These are phyloP conservation scores for Seira sanloemensis DNA, from an alignment of 2,888 invertebrate species.

Conservation along the genomic window DNA sequence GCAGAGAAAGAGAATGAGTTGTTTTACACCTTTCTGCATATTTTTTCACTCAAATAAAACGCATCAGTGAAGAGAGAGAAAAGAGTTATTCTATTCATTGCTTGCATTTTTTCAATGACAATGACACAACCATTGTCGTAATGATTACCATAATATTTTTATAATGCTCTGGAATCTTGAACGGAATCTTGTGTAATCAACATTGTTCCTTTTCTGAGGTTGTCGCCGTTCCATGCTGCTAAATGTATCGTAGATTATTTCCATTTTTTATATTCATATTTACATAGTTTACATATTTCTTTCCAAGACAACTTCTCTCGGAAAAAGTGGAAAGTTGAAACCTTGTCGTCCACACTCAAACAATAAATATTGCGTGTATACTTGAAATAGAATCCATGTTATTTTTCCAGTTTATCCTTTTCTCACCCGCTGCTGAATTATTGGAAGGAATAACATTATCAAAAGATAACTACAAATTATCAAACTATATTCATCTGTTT, in stretches of 20 bases:
- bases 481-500: background rate
- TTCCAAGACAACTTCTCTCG: no score
- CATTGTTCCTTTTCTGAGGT: background rate
- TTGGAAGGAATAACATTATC: background rate
- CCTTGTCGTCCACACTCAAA: no score
- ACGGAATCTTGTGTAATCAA: conserved; percentile 13
- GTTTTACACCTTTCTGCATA: conserved; percentile 17
- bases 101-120: conserved; percentile 2
- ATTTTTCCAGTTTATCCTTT: background rate
- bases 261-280: background rate
- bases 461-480: background rate
- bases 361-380: no score
- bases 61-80: background rate
- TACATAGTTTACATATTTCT: no score
- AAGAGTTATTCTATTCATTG: background rate
- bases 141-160: conserved; percentile 11
- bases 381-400: no score
- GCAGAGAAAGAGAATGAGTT: conserved; percentile 12
- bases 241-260: conserved; percentile 5
- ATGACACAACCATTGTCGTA: background rate
- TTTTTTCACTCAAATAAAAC: background rate
- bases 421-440: conserved; percentile 12
- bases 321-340: background rate
- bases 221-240: conserved; percentile 64
- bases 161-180: conserved; percentile 10